These are phyloP conservation scores for Mesorhabditis spiculigera DNA, from an alignment of 2,888 invertebrate genomes.

Conservation along the genomic window DNA sequence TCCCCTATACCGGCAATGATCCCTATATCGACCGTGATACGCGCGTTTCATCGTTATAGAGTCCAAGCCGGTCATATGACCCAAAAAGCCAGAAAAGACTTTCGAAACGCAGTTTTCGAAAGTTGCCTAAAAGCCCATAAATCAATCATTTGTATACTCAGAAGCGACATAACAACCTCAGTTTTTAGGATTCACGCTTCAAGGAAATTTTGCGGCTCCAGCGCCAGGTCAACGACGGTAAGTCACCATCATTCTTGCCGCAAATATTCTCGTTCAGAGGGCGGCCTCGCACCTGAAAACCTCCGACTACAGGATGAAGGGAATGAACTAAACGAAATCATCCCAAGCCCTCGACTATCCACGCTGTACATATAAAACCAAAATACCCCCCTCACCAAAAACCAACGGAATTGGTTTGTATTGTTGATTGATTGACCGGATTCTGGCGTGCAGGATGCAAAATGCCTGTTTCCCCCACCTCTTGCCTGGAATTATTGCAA, in stretches of 20 bases:
- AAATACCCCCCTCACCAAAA: no score
- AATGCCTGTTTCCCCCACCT: no score
- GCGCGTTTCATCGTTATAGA: no score
- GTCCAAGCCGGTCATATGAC: no score
- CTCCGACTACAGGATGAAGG: background rate
- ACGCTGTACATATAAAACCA: no score
- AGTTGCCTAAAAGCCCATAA: conserved; percentile 3
- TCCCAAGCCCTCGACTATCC: no score
- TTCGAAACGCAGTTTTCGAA: conserved; percentile 14
- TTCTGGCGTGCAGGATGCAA: no score
- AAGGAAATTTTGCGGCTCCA: conserved; percentile 43
- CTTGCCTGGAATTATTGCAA: no score
- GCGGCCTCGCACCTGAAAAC: background rate
- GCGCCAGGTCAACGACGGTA: conserved; percentile 32
- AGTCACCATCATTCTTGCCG: background rate
- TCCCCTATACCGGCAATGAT: no score
- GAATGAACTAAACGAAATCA: conserved; percentile 1
- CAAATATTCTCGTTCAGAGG: background rate
- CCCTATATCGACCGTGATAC: no score
- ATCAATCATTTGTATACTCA: conserved; percentile 9
- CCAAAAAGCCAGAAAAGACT: conserved; percentile 11
- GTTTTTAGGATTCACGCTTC: conserved; percentile 37
- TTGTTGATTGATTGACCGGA: no score
- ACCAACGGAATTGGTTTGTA: no score
- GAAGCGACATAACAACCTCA: background rate